Evolutionary conservation across 2,888 invertebrate species (phyloP).

Genomic region (Chrysolina americana): DNA sequence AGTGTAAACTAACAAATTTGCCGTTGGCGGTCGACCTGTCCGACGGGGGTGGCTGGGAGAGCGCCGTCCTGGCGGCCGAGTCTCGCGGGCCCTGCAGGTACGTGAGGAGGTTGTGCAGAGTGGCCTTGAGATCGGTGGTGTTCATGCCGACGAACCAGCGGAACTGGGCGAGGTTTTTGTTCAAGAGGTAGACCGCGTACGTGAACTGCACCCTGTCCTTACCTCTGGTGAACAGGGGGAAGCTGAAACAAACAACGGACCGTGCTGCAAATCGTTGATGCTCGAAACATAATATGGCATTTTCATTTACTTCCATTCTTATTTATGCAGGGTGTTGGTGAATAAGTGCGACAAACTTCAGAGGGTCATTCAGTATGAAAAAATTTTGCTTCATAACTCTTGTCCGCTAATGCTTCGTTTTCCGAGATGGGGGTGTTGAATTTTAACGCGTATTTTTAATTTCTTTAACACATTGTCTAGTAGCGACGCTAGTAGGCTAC

Average conservation of each 20-base stretch:
- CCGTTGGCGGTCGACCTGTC: constrained; percentile 28
- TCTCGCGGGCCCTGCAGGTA: constrained; percentile 58
- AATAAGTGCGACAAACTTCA: no score
- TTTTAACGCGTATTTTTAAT: no score
- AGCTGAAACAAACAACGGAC: constrained; percentile 73
- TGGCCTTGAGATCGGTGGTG: constrained; percentile 82
- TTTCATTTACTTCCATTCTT: no score
- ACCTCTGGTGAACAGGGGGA: constrained; percentile 86
- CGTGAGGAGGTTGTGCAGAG: constrained; percentile 79
- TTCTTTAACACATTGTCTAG: no score
- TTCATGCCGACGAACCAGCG: constrained; percentile 83
- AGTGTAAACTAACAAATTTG: constrained; percentile 52
- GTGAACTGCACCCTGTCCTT: constrained; percentile 86
- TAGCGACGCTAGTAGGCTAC: no score
- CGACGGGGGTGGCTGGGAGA: background rate
- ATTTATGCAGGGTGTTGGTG: no score
- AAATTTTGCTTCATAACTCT: no score
- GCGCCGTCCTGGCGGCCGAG: background rate
- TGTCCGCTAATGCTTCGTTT: no score
- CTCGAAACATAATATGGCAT: no score
- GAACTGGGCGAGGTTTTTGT: constrained; percentile 95
- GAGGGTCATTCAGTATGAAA: no score
- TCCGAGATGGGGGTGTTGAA: no score
- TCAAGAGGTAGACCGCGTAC: constrained; percentile 92
- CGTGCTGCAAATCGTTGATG: constrained; percentile 5